Evolutionary conservation across 2,888 invertebrate species (phyloP).

Genomic region (Proisotoma minuta): DNA sequence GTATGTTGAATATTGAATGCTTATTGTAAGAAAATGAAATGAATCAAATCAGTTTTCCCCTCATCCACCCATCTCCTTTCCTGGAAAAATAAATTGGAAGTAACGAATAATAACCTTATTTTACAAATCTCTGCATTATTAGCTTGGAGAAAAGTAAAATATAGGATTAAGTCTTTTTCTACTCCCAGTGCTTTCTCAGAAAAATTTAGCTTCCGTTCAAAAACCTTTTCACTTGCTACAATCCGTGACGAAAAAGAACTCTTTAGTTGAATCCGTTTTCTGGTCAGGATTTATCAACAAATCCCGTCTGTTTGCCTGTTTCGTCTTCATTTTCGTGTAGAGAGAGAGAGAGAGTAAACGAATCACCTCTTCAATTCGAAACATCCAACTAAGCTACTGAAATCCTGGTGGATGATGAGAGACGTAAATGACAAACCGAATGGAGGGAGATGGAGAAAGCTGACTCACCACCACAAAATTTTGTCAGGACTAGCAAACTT

Average conservation of each 20-base stretch:
- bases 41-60: no score
- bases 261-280: not conserved
- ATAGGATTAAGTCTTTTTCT: no score
- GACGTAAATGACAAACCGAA: constrained; percentile 10
- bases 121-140: no score
- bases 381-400: constrained; percentile 7
- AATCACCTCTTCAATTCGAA: not conserved
- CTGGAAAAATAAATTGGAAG: no score
- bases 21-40: no score
- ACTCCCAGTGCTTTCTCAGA: no score
- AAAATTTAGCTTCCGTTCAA: no score
- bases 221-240: no score
- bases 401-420: constrained; percentile 12
- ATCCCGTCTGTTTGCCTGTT: constrained; percentile 2
- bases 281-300: constrained; percentile 3
- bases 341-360: not conserved
- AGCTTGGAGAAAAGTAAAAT: no score
- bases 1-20: no score
- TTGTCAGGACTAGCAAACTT: not conserved
- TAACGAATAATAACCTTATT: no score
- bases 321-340: not conserved
- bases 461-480: constrained; percentile 10
- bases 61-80: no score
- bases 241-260: not conserved
- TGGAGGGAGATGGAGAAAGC: constrained; percentile 10